Conservation (phyloP, 2,113 vertebrate species). For the Passer domesticus region DNA sequence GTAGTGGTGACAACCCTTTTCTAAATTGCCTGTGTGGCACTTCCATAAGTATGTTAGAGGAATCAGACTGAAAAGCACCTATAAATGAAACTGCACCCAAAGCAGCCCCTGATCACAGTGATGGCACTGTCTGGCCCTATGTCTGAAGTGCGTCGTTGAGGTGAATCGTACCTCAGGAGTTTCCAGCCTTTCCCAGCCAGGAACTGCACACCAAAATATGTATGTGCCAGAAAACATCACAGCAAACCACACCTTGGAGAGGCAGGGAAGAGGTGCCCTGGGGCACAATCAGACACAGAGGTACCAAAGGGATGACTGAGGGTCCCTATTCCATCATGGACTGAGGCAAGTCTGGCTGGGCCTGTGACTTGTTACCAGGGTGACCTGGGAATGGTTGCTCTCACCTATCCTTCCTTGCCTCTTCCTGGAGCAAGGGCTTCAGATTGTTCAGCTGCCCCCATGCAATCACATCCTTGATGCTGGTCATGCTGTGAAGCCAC, state of each 20-base stretch:
- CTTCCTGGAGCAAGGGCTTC: not conserved
- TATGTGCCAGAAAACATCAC: not conserved
- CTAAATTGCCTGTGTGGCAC: not conserved
- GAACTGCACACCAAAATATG: not conserved
- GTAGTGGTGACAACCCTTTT: not conserved
- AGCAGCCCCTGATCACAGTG: not conserved
- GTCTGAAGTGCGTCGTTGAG: not conserved
- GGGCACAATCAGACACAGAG: not conserved
- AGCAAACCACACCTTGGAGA: not conserved
- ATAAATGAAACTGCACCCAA: not conserved
- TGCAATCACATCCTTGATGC: not conserved
- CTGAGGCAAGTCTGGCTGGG: not conserved
- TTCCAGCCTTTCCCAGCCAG: not conserved
- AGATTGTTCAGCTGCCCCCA: fast-evolving
- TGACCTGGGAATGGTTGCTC: not conserved
- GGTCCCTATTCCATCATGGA: not conserved
- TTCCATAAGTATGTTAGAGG: not conserved
- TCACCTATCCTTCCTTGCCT: not conserved
- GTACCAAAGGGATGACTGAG: not conserved
- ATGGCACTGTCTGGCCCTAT: not conserved
- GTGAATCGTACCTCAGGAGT: not conserved
- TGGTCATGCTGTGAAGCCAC: not conserved
- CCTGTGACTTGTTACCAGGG: not conserved
- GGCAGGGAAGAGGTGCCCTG: not conserved
- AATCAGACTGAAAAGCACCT: not conserved